Percentiles rank a stretch among this genome's conserved stretches.
phyloP scores from a whole-genome alignment of 2,888 invertebrate genomes.

The Noctuana brunneofusca region DNA sequence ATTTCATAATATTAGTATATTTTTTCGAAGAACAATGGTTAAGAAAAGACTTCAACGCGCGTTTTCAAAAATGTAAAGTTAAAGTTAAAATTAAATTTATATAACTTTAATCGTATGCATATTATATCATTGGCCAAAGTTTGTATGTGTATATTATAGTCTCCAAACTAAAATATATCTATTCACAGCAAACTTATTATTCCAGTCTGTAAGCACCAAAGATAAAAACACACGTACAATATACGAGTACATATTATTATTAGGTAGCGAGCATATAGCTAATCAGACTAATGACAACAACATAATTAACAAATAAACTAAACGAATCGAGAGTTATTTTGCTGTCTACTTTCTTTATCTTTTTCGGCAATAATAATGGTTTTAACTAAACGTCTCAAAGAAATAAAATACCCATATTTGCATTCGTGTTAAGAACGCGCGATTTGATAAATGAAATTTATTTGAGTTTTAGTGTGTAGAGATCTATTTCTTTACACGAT shows the following conservation, averaged over 20 bases:
- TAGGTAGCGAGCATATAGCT: too few species aligned
- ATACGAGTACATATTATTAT: too few species aligned
- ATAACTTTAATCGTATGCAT: too few species aligned
- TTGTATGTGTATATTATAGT: too few species aligned
- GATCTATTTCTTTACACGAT: conserved; percentile 19
- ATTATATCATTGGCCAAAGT: not conserved
- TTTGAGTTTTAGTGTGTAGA: conserved; percentile 17
- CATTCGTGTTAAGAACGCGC: conserved; percentile 18
- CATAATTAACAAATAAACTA: not conserved
- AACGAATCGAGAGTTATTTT: not conserved
- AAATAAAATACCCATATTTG: not conserved
- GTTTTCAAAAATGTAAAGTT: not conserved
- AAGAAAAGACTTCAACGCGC: conserved; percentile 16
- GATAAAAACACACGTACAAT: too few species aligned
- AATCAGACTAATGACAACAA: too few species aligned
- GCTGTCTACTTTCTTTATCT: not conserved
- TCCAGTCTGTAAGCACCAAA: too few species aligned
- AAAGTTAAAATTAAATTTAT: not conserved
- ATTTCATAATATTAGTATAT: too few species aligned
- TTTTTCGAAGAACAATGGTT: too few species aligned
- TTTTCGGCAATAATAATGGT: not conserved
- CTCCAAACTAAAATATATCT: too few species aligned
- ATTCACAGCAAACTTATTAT: too few species aligned
- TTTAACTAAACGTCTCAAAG: conserved; percentile 8
- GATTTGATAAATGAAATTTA: conserved; percentile 30